A percentile compares a stretch with the other conserved stretches of the same genome.
These are phyloP conservation scores for Asobara japonica DNA, from an alignment of 1,140 invertebrate species.

Conservation along the genomic window DNA sequence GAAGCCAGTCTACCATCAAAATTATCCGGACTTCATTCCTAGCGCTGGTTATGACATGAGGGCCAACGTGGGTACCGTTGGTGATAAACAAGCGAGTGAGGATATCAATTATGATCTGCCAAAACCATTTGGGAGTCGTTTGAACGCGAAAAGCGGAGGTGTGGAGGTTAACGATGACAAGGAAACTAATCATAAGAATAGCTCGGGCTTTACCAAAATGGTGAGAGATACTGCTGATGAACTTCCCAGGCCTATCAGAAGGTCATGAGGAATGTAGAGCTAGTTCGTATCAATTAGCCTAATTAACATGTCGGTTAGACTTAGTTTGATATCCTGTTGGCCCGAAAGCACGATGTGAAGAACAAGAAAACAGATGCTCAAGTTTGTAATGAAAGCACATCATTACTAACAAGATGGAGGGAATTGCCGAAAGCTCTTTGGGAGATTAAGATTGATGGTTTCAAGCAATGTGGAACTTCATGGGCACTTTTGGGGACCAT, in stretches of 20 bases:
- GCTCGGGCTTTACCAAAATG: not conserved
- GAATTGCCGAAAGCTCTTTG: too few relatives aligned
- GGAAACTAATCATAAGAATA: not conserved
- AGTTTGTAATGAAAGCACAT: too few relatives aligned
- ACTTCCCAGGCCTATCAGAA: constrained; percentile 4
- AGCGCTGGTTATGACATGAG: not conserved
- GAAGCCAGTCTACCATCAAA: not conserved
- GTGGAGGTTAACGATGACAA: not conserved
- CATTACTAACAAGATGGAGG: not conserved
- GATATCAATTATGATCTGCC: constrained; percentile 9
- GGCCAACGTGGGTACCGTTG: not conserved
- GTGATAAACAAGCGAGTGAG: not conserved
- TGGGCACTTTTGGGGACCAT: too few relatives aligned
- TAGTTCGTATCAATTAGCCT: not conserved
- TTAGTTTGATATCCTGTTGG: not conserved
- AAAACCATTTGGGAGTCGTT: not conserved
- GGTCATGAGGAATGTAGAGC: not conserved
- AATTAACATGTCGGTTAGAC: not conserved
- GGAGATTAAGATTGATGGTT: too few relatives aligned
- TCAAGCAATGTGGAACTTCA: too few relatives aligned
- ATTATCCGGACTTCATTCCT: not conserved
- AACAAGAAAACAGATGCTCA: not conserved
- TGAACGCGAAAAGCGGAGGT: not conserved
- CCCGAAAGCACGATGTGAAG: not conserved
- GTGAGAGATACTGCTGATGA: constrained; percentile 7